A percentile compares a stretch with the other conserved stretches of the same genome.
These are phyloP conservation scores for Battus philenor DNA, from an alignment of 1,140 invertebrate genomes.

Conservation along the genomic window DNA sequence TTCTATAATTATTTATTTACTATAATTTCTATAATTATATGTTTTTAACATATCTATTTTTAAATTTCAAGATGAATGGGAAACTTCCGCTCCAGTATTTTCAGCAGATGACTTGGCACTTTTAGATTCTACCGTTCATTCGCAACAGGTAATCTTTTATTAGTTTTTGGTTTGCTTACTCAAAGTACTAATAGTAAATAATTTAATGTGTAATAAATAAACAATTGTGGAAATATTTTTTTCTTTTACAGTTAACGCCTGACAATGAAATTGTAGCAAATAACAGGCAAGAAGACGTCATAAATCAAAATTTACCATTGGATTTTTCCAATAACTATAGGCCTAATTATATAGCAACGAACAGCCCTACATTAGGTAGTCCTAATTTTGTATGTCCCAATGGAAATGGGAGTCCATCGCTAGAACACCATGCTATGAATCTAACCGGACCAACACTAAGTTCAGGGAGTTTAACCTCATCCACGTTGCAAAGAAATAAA, in stretches of 20 bases:
- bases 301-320: slow-evolving; percentile 56
- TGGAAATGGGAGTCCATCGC: slow-evolving; percentile 53
- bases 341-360: slow-evolving; percentile 51
- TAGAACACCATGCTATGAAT: slow-evolving; percentile 52
- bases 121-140: slow-evolving; percentile 49
- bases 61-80: slow-evolving; percentile 62
- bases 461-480: slow-evolving; percentile 57
- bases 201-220: too few relatives aligned
- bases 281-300: slow-evolving; percentile 55
- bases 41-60: too few relatives aligned
- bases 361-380: slow-evolving; percentile 64
- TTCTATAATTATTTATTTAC: too few relatives aligned
- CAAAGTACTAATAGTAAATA: too few relatives aligned
- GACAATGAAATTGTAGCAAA: slow-evolving; percentile 38
- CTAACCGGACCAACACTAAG: slow-evolving; percentile 60
- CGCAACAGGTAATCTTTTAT: slow-evolving; percentile 41
- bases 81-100: slow-evolving; percentile 54
- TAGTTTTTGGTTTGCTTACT: background rate
- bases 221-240: too few relatives aligned
- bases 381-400: slow-evolving; percentile 71
- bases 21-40: too few relatives aligned
- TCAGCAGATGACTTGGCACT: slow-evolving; percentile 63
- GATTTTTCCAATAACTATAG: slow-evolving; percentile 55
- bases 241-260: slow-evolving; percentile 46
- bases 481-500: slow-evolving; percentile 59